Base-by-base conservation (phyloP, 2,797 vertebrate species). In the Amblyopsis hoosieri region DNA sequence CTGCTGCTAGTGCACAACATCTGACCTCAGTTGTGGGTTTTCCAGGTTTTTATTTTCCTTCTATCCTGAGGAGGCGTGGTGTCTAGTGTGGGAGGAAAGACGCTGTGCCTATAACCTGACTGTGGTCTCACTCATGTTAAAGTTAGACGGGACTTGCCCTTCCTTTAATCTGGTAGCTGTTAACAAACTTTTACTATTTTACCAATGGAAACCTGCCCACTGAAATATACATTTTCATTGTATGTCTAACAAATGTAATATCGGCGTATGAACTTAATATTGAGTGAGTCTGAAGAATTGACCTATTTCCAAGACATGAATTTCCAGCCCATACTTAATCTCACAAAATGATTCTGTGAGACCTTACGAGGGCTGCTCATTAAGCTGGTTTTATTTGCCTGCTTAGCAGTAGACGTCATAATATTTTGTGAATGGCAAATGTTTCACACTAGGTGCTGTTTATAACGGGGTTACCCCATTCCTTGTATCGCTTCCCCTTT, bases 111-210 rank as follows among this genome's bases (percentile, higher is more conserved):
- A 29, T 29, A 29, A 29, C 23, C 23, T 29, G 8, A 9, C 7
- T 42, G 37, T 42, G 37, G 37, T 9, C 7, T 8, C 37, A 42
- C 37, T 42, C 37, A 42, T 42, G 37, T 7, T 10, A 10, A 50
- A 0, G 23, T 29, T 29, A 29, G 3, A 3, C 48, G 71, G 80
- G 75, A 70, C 8, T 78, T 83, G 60, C 85, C 84, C 75, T 65
- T 31, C 54, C 54, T 15, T 1, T 37, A 72, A 64, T 46, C 57
- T 51, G n/a, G 11, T 51, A 6, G 45, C 60, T 67, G 33, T 48
- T 71, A 65, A 75, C 66, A 67, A 78, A 80, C 54, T 51, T 17
- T 1, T 1, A 12, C 53, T 64, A 42, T 12, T 53, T 29, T 29
- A 29, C 23, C 23, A 47, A 19, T 61, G 80, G 76, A 87, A 87